A percentile compares a stretch with the other conserved stretches of the same genome.
These are phyloP conservation scores for Eonycteris spelaea DNA, from an alignment of 2,113 vertebrate genomes.

Conservation along the genomic window DNA sequence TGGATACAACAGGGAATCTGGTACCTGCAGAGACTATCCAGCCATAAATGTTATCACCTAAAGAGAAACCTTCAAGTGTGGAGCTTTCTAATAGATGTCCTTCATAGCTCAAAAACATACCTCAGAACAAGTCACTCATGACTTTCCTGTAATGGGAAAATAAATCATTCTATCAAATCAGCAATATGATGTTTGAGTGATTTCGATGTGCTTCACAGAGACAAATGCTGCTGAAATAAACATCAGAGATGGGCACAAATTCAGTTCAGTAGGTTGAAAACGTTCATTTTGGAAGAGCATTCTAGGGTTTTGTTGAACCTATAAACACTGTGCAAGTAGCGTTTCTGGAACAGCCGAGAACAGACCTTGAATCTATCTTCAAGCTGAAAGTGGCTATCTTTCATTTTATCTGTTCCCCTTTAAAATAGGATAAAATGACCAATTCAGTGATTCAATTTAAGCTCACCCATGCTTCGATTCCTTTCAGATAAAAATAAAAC, in stretches of 20 bases:
- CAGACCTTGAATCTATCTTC: constrained; percentile 29
- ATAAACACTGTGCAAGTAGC: neutral
- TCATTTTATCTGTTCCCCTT: constrained; percentile 24
- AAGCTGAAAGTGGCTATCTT: constrained; percentile 20
- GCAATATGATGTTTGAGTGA: constrained; percentile 73
- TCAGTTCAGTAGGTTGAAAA: constrained; percentile 35
- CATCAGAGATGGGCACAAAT: neutral
- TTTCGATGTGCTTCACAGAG: constrained; percentile 72
- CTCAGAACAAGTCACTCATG: constrained; percentile 71
- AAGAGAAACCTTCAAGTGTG: constrained; percentile 42
- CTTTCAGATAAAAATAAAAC: constrained; percentile 19
- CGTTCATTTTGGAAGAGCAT: constrained; percentile 32
- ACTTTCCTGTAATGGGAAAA: constrained; percentile 73
- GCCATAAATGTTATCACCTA: constrained; percentile 71
- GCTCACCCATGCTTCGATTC: neutral
- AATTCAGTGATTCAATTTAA: neutral
- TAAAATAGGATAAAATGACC: constrained; percentile 29
- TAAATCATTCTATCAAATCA: constrained; percentile 76
- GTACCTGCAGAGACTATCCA: constrained; percentile 94
- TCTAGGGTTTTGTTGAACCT: constrained; percentile 28
- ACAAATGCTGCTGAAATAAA: constrained; percentile 55
- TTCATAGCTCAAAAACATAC: constrained; percentile 66
- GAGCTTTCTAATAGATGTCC: constrained; percentile 44
- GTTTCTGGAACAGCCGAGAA: constrained; percentile 39
- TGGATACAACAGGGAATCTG: constrained; percentile 98